phyloP scores from a whole-genome alignment of 1,140 invertebrate genomes.

The Drosophila rufa region DNA sequence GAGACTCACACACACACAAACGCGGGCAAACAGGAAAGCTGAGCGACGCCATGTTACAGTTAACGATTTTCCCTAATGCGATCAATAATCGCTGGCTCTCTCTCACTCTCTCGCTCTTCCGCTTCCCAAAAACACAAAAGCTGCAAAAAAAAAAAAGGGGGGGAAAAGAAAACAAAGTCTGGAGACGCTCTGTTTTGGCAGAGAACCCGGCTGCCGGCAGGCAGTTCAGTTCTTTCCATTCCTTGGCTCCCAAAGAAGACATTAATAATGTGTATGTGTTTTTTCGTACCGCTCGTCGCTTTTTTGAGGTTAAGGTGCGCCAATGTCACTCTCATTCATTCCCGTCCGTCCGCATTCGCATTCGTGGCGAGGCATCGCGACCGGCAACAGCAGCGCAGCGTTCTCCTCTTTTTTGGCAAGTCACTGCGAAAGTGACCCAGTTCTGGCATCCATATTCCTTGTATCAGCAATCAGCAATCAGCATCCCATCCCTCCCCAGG shows the following conservation, averaged over 20 bases:
- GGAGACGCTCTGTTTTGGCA: constrained; percentile 63
- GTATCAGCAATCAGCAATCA: constrained; percentile 1
- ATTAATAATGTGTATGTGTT: constrained; percentile 53
- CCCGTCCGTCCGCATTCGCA: constrained; percentile 69
- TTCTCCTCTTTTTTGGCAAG: constrained; percentile 77
- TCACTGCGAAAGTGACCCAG: constrained; percentile 81
- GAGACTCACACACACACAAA: constrained; percentile 4
- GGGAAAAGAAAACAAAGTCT: constrained; percentile 30
- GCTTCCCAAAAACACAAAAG: constrained; percentile 6
- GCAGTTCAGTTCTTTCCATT: constrained; percentile 7
- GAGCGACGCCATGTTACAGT: constrained; percentile 82
- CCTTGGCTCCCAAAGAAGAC: constrained; percentile 67
- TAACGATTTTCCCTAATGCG: constrained; percentile 83
- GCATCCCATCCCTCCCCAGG: constrained; percentile 25
- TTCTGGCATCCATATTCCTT: constrained; percentile 48
- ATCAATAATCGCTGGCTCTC: constrained; percentile 78
- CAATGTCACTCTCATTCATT: constrained; percentile 83
- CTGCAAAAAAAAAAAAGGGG: not conserved
- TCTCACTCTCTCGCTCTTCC: constrained; percentile 37
- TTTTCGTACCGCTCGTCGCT: constrained; percentile 24
- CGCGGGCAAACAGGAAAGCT: constrained; percentile 46
- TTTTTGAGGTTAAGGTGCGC: constrained; percentile 83
- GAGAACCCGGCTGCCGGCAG: constrained; percentile 46
- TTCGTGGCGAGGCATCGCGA: constrained; percentile 76
- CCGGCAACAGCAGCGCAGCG: constrained; percentile 60